A percentile compares a stretch with the other conserved stretches of the same genome.
phyloP scores from a whole-genome alignment of 2,888 invertebrate species.

The Meiosimyza decipiens region DNA sequence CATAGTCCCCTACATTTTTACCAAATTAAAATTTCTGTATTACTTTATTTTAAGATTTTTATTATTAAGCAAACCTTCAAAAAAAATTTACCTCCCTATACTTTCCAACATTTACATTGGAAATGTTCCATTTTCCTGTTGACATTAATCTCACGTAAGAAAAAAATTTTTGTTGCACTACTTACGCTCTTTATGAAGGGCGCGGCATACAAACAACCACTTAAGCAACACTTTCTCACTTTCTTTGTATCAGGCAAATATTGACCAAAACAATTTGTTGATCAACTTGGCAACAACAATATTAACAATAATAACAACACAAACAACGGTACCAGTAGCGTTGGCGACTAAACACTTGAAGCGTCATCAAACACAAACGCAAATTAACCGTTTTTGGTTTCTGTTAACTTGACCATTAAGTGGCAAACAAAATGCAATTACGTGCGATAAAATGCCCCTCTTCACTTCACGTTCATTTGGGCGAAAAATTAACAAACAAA shows the following conservation, averaged over 20 bases:
- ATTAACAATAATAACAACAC: constrained; percentile 4
- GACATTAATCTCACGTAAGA: no score
- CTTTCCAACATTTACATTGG: no score
- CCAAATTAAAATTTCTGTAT: no score
- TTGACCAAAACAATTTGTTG: constrained; percentile 16
- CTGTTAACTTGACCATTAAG: constrained; percentile 31
- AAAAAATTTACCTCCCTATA: no score
- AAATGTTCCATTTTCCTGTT: no score
- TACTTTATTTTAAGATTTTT: no score
- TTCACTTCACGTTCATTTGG: not conserved
- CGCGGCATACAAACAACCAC: no score
- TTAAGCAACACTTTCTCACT: not conserved
- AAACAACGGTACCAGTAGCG: not conserved
- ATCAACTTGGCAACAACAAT: constrained; percentile 35
- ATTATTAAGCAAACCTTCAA: no score
- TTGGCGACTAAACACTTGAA: not conserved
- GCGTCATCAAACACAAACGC: constrained; percentile 18
- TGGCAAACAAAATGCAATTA: constrained; percentile 30
- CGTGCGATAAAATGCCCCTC: constrained; percentile 18
- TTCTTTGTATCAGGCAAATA: not conserved
- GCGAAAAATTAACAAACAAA: constrained; percentile 7
- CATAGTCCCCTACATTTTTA: no score
- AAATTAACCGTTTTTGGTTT: constrained; percentile 29
- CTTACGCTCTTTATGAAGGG: no score
- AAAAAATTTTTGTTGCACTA: no score